Evolutionary conservation across 2,888 invertebrate genomes (phyloP).

Genomic region (Aplocera efformata): DNA sequence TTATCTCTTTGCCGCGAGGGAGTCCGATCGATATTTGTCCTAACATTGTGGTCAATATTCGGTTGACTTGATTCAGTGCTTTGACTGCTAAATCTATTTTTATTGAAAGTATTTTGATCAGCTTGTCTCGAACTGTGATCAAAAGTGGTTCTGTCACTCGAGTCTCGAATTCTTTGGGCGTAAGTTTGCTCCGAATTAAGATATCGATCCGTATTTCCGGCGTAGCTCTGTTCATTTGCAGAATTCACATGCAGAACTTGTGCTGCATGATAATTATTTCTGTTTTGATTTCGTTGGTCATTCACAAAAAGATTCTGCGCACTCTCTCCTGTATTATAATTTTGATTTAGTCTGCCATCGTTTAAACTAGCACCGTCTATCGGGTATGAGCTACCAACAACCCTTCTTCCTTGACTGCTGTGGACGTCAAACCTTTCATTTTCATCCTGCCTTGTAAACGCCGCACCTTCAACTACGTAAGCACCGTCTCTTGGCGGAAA

Average conservation of each 20-base stretch:
- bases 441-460: conserved; percentile 6
- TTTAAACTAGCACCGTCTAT: not conserved
- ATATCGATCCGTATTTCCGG: not conserved
- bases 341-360: not conserved
- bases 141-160: not conserved
- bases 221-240: not conserved
- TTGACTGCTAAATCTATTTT: not conserved
- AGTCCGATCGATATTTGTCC: too few relatives aligned
- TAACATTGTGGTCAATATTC: too few relatives aligned
- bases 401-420: conserved; percentile 6
- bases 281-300: not conserved
- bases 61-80: too few relatives aligned
- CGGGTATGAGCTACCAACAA: not conserved
- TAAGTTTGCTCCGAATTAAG: not conserved
- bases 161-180: not conserved
- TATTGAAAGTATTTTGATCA: not conserved
- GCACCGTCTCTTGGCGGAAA: conserved; percentile 2
- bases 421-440: conserved; percentile 6
- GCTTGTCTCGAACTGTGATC: not conserved
- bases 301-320: not conserved
- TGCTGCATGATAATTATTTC: too few relatives aligned
- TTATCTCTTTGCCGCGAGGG: not conserved
- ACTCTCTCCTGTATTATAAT: not conserved
- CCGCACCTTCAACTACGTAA: conserved; percentile 12
- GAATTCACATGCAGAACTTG: too few relatives aligned